Conservation (phyloP, 2,113 vertebrate genomes). For the Eleginops maclovinus region DNA sequence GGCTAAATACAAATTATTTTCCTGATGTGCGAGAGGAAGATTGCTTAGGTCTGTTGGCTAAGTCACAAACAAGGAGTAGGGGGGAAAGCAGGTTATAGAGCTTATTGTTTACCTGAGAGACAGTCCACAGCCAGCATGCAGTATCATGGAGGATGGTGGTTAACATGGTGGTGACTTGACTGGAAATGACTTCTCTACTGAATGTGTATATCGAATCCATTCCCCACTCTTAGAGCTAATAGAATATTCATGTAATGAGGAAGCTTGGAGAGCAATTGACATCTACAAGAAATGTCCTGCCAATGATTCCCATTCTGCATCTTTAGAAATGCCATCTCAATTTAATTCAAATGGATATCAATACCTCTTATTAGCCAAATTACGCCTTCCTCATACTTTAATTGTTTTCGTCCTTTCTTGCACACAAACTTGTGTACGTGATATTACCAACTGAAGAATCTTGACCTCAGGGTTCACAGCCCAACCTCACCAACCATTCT, state of each 20-base stretch:
- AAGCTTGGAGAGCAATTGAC: constrained; percentile 62
- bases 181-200: constrained; percentile 77
- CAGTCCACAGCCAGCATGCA: constrained; percentile 69
- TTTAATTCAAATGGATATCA: constrained; percentile 18
- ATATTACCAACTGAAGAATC: constrained; percentile 33
- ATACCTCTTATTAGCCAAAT: constrained; percentile 24
- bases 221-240: constrained; percentile 72
- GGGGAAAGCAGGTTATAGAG: constrained; percentile 40
- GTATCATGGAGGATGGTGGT: constrained; percentile 71
- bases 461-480: constrained; percentile 36
- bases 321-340: constrained; percentile 29
- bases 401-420: neutral
- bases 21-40: constrained; percentile 57
- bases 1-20: constrained; percentile 78
- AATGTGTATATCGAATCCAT: constrained; percentile 70
- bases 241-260: constrained; percentile 76
- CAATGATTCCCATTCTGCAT: constrained; percentile 17
- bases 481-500: constrained; percentile 24
- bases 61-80: constrained; percentile 49
- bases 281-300: constrained; percentile 36
- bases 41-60: constrained; percentile 53
- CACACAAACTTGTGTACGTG: constrained; percentile 6
- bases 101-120: constrained; percentile 67
- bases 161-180: constrained; percentile 71
- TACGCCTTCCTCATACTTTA: neutral